A percentile compares a stretch with the other conserved stretches of the same genome.
Conservation (phyloP, 2,888 invertebrate genomes). For the Mesorhabditis spiculigera region DNA sequence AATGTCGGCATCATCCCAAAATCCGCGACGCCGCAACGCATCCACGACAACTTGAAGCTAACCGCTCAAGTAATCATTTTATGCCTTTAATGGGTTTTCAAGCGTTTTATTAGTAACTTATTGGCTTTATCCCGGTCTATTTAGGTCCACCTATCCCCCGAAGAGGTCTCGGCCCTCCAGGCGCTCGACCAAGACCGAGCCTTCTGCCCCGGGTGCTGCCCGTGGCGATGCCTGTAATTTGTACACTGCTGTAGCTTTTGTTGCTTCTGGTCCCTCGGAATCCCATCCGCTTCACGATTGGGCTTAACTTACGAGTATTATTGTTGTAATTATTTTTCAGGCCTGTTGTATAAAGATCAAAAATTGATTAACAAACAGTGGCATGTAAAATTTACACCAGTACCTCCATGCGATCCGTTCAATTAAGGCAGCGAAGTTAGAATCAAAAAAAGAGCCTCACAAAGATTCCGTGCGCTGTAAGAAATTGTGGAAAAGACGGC, state of each 20-base stretch:
- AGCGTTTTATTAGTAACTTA: too few species aligned
- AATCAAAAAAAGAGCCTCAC: too few species aligned
- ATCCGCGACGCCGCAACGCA: constrained; percentile 32
- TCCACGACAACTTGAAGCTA: constrained; percentile 31
- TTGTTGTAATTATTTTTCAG: background rate
- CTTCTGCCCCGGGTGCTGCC: constrained; percentile 28
- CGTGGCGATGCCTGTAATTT: constrained; percentile 26
- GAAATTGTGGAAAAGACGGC: too few species aligned
- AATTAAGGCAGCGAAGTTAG: too few species aligned
- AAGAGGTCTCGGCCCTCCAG: constrained; percentile 22
- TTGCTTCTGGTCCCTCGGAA: too few species aligned
- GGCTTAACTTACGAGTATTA: background rate
- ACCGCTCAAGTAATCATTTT: background rate
- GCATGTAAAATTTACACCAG: too few species aligned
- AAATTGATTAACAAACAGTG: too few species aligned
- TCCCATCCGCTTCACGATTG: background rate
- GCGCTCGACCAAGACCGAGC: constrained; percentile 23
- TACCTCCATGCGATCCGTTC: too few species aligned
- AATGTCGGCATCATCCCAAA: constrained; percentile 38
- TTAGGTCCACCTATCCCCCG: constrained; percentile 20
- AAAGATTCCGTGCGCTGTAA: too few species aligned
- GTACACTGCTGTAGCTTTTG: too few species aligned
- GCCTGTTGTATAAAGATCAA: background rate
- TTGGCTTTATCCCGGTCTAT: constrained; percentile 4
- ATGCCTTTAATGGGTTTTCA: too few species aligned